A percentile compares a stretch with the other conserved stretches of the same genome.
Conservation (phyloP, 2,113 vertebrate genomes). For the Sapajus apella region DNA sequence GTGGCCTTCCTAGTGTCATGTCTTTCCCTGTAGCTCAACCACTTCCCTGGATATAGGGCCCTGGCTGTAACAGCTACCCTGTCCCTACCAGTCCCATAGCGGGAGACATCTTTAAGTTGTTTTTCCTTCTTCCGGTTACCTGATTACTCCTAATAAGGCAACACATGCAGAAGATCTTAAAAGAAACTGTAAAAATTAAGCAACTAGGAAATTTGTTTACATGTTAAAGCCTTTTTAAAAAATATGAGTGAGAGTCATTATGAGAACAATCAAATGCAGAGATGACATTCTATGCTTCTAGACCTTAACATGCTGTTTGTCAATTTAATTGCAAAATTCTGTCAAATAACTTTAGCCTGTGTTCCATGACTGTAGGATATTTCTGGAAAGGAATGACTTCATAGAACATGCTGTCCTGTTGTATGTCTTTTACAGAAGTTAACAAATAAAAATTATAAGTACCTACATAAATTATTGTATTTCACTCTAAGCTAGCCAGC, state of each 20-base stretch:
- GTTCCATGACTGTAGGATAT: too few relatives aligned
- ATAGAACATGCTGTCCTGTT: neutral
- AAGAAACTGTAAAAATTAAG: neutral
- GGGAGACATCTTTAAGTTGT: neutral
- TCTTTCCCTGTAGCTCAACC: neutral
- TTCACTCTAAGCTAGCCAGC: constrained; percentile 39
- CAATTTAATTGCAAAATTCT: neutral
- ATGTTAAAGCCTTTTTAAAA: neutral
- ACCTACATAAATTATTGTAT: constrained; percentile 11
- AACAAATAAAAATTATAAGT: neutral
- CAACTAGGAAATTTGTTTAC: neutral
- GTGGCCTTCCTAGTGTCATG: accelerated
- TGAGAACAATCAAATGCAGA: neutral
- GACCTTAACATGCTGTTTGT: accelerated
- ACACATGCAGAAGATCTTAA: neutral
- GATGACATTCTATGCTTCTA: neutral
- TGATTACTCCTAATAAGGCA: neutral
- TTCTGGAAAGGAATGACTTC: neutral
- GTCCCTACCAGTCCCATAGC: accelerated
- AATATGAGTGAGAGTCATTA: accelerated
- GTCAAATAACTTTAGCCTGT: neutral
- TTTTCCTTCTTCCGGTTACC: neutral
- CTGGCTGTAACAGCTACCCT: accelerated
- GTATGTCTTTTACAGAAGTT: neutral
- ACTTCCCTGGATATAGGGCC: accelerated